These are phyloP conservation scores for Sebastes paucispinis DNA, from an alignment of 2,797 vertebrate species.

Conservation along the genomic window DNA sequence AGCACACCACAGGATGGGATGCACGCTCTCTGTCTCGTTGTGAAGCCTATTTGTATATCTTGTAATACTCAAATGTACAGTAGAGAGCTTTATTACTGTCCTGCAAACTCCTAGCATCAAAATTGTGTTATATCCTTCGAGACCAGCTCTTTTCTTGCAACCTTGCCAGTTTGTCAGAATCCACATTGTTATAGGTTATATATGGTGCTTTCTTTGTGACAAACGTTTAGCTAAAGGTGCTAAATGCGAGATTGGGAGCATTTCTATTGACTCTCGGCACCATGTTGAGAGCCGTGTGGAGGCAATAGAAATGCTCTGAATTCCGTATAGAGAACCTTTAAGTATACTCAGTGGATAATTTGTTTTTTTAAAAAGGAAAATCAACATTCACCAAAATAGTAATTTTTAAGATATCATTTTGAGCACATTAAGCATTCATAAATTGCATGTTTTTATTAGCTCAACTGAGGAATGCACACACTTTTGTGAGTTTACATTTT, in stretches of 20 bases:
- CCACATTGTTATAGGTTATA: conserved; percentile 28
- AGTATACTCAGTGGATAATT: conserved; percentile 2
- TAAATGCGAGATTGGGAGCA: not conserved
- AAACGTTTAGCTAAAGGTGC: conserved; percentile 10
- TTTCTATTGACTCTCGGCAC: not conserved
- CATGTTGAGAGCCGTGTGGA: not conserved
- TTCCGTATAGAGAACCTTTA: not conserved
- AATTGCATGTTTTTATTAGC: conserved; percentile 6
- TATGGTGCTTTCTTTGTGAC: conserved; percentile 59
- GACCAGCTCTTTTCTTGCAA: conserved; percentile 53
- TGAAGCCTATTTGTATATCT: conserved; percentile 73
- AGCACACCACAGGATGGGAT: conserved; percentile 58
- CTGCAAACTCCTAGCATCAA: conserved; percentile 40
- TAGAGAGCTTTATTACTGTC: conserved; percentile 71
- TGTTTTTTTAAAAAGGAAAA: not conserved
- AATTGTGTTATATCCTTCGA: conserved; percentile 40
- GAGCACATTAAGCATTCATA: not conserved
- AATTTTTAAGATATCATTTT: conserved; percentile 10
- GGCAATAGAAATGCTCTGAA: not conserved
- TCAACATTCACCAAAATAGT: not conserved
- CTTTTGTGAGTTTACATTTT: conserved; percentile 41
- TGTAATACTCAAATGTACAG: conserved; percentile 69
- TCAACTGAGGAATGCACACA: conserved; percentile 38
- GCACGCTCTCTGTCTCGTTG: conserved; percentile 62
- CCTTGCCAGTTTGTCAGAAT: conserved; percentile 42